Conservation (phyloP, 2,888 invertebrate species). For the Spisula subtruncata region DNA sequence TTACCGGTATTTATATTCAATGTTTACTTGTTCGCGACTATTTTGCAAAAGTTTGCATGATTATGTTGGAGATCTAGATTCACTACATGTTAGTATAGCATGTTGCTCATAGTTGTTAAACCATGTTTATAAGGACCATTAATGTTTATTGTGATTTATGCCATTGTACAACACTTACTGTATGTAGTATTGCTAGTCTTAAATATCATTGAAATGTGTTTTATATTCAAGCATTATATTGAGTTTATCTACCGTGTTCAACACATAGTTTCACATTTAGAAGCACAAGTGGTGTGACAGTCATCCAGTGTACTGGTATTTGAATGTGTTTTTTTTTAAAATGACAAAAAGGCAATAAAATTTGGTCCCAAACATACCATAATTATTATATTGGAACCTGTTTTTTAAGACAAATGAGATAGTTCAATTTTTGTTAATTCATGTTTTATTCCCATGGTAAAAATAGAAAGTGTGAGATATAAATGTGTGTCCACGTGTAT, state of each 20-base stretch:
- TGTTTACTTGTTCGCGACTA: not conserved
- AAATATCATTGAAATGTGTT: conserved; percentile 11
- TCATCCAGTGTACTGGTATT: not conserved
- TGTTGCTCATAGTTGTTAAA: not conserved
- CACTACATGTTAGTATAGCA: not conserved
- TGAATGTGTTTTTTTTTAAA: too few relatives aligned
- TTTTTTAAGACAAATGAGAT: not conserved
- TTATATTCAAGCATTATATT: not conserved
- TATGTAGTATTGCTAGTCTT: conserved; percentile 10
- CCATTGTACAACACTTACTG: not conserved
- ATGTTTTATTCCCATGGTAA: not conserved
- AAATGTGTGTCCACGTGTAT: not conserved
- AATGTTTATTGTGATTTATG: not conserved
- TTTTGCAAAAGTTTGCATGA: conserved; percentile 7
- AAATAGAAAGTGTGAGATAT: not conserved
- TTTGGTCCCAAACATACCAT: not conserved
- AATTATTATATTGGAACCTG: not conserved
- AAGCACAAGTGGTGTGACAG: not conserved
- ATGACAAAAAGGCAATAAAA: not conserved
- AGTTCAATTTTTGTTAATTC: not conserved
- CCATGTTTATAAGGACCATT: too few relatives aligned
- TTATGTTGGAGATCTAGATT: not conserved
- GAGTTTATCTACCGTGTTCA: conserved; percentile 1
- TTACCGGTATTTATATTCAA: too few relatives aligned
- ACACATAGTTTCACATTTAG: not conserved